phyloP scores from a whole-genome alignment of 2,888 invertebrate species.

The Temnothorax unifasciatus region DNA sequence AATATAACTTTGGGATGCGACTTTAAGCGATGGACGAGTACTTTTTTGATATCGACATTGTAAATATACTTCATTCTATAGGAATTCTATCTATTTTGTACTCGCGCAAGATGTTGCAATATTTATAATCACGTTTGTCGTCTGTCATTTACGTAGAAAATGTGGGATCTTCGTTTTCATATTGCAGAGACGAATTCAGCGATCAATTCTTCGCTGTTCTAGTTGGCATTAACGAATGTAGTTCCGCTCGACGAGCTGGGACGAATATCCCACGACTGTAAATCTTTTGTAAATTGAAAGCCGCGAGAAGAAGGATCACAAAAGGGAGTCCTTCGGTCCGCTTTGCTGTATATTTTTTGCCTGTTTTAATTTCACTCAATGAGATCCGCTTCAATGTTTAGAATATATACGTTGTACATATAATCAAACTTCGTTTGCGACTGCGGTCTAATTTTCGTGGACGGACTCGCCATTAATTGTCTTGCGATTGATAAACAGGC shows the following conservation, averaged over 20 bases:
- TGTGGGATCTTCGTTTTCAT: not conserved
- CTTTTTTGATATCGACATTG: slow-evolving; percentile 41
- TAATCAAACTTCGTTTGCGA: not conserved
- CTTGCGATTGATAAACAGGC: not conserved
- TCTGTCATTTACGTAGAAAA: not conserved
- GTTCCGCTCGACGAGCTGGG: not conserved
- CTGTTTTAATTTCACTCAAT: not conserved
- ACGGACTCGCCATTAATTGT: slow-evolving; percentile 1
- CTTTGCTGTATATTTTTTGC: slow-evolving; percentile 22
- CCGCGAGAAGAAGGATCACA: not conserved
- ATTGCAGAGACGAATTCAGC: not conserved
- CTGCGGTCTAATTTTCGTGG: not conserved
- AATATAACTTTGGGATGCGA: slow-evolving; percentile 25
- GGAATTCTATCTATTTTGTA: slow-evolving; percentile 41
- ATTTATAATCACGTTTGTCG: not conserved
- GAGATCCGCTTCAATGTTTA: not conserved
- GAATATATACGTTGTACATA: slow-evolving; percentile 5
- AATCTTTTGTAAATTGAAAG: slow-evolving; percentile 18
- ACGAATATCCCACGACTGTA: not conserved
- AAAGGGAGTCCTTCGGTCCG: not conserved
- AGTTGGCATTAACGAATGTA: not conserved
- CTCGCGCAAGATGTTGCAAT: not conserved
- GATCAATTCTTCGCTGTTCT: not conserved
- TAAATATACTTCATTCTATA: slow-evolving; percentile 16
- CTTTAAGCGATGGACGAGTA: slow-evolving; percentile 22